Evolutionary conservation across 2,113 vertebrate genomes (phyloP).

Genomic region (Nycticorax nycticorax): DNA sequence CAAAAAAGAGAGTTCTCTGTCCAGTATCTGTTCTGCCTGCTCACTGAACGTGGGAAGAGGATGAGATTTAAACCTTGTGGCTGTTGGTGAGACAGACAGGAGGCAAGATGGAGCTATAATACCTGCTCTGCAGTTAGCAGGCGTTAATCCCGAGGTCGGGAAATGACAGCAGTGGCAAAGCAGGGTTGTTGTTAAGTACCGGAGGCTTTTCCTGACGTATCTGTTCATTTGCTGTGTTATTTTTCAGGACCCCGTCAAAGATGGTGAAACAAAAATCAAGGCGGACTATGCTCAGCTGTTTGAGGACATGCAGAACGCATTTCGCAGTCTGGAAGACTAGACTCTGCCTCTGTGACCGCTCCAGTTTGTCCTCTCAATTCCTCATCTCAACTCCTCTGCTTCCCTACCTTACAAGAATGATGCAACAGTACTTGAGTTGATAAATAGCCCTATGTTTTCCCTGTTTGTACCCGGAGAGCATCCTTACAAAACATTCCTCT

Average conservation of each 20-base stretch:
- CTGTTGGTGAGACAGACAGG: not conserved
- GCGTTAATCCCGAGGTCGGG: not conserved
- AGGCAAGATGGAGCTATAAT: not conserved
- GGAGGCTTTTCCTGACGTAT: not conserved
- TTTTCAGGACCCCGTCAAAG: conserved; percentile 91
- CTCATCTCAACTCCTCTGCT: conserved; percentile 73
- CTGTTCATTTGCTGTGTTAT: not conserved
- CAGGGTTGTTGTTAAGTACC: not conserved
- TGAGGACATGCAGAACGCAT: conserved; percentile 98
- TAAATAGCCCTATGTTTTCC: conserved; percentile 56
- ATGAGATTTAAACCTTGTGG: not conserved
- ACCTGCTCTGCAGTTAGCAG: not conserved
- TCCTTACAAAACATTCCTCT: conserved; percentile 77
- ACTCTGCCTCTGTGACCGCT: conserved; percentile 35
- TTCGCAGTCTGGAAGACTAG: conserved; percentile 96
- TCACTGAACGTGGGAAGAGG: not conserved
- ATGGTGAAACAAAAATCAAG: conserved; percentile 95
- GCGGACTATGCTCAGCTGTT: conserved; percentile 90
- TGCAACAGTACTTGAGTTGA: conserved; percentile 70
- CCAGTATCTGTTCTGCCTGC: not conserved
- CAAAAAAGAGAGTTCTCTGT: not conserved
- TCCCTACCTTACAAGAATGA: conserved; percentile 70
- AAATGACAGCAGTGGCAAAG: not conserved
- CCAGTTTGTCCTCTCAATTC: conserved; percentile 61
- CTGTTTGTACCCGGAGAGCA: conserved; percentile 60